Evolutionary conservation across 2,888 invertebrate species (phyloP), one percentile per base, ranked within the genome.

Genomic region (Heliconius charithonia): DNA sequence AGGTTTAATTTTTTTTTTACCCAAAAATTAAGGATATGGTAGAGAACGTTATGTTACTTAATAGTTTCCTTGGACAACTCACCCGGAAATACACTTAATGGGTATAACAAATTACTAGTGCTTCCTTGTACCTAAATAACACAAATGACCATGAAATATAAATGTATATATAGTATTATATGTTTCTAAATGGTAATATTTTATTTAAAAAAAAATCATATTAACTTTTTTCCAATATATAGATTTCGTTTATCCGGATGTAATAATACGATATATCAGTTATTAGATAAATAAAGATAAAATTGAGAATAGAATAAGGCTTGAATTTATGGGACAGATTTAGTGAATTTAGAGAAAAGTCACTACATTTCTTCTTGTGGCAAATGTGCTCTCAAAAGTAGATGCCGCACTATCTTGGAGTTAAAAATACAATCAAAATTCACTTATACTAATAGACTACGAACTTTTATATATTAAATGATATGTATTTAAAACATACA

Each of bases 81-180:
- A 63, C 74, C 65, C 77, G 79, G 73, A 82, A 80, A 78, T 67
- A 76, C 65, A 71, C 41, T 41, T 59, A 51, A 65, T 51, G 67
- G 59, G 29, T 59, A 67, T 79, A 76, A 62, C 79, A 77, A 75
- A 56, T 72, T 73, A 72, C 71, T 37, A 78, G 59, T 27, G 22
- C 73, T 78, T 80, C 78, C 80, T 78, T 76, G n/a, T 76, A 74
- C 65, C 45, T 56, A 78, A 80, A 76, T 76, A 63, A 78, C 71
- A 59, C 45, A 65, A 59, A 4, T 75, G 71, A 71, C 77, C 74
- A 41, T 79, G 75, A 75, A 70, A 74, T 29, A 74, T 69, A 77
- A 71, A 32, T 32, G 9, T 59, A 37, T 37, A 59, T n/a, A 59
- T n/a, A n/a, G n/a, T n/a, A n/a, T n/a, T n/a, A n/a, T n/a, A n/a